These are phyloP conservation scores for Nebria salina DNA, from an alignment of 2,888 invertebrate species.

Conservation along the genomic window DNA sequence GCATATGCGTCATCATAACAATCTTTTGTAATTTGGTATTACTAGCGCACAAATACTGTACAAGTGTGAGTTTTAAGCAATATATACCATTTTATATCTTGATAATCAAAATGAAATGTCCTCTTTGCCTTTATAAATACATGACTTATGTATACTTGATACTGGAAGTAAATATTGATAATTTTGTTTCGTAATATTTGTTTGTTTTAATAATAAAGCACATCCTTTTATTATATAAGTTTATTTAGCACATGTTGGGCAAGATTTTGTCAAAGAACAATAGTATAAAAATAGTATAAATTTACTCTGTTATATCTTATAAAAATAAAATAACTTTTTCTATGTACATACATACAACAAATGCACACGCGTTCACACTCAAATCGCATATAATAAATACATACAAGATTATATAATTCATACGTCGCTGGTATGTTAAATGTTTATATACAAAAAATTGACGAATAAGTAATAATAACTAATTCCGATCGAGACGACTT, in stretches of 20 bases:
- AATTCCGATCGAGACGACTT: background rate
- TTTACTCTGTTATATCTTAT: constrained; percentile 30
- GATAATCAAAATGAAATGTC: too few relatives aligned
- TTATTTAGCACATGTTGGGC: constrained; percentile 23
- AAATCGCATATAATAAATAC: constrained; percentile 21
- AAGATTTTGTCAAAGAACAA: constrained; percentile 29
- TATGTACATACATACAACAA: constrained; percentile 23
- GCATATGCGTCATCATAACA: background rate
- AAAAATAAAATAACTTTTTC: constrained; percentile 13
- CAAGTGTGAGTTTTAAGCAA: too few relatives aligned
- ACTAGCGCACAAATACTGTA: too few relatives aligned
- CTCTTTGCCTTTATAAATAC: too few relatives aligned
- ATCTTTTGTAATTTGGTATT: too few relatives aligned
- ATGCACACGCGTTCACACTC: constrained; percentile 10
- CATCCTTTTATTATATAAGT: constrained; percentile 8
- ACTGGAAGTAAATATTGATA: background rate
- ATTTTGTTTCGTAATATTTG: background rate
- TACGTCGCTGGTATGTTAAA: background rate
- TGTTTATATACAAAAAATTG: background rate
- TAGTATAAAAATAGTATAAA: constrained; percentile 31
- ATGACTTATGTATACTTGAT: background rate
- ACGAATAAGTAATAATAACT: background rate
- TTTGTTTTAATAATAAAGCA: background rate
- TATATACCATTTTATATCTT: too few relatives aligned
- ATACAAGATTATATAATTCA: constrained; percentile 7